Evolutionary conservation across 2,797 vertebrate genomes (phyloP), one percentile per base, ranked within the genome.

Genomic region (Sparidentex hasta): DNA sequence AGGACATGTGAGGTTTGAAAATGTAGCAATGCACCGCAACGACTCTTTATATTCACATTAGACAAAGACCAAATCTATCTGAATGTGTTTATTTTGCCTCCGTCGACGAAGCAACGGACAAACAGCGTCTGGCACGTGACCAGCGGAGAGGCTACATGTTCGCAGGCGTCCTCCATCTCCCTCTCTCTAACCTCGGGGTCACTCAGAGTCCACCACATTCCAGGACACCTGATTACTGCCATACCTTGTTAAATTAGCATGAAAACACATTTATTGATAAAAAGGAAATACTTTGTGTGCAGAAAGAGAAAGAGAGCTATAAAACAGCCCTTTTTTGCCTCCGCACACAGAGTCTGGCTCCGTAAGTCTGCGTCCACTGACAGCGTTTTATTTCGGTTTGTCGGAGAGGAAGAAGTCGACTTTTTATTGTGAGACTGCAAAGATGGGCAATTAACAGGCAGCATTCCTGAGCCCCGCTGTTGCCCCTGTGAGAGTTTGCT

Each of bases 391-490:
- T 84, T 85, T 68, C 66, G 78, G 85, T 87, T 87, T 87, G 87
- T 84, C 76, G 54, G 74, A 87, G 71, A 47, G 86, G 78, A 75
- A 89, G 87, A 86, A 72, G 81, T 89, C 87, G 41, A 85, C 81
- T 87, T 94, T 94, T 94, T 95, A 94, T 93, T 91, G 93, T 88
- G 84, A 81, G 78, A 68, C 88, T 77, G 88, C 85, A 91, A 90
- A 94, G 84, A 86, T 78, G 55, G 81, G 85, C 89, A 95, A 94
- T 94, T 94, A 92, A 89, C 90, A 91, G 78, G 76, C 85, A 69
- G 84, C 95, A 94, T 89, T 94, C 94, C 94, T 93, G 80, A 85
- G 88, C 86, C 33, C 81, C 79, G 71, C 90, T 93, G 88, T 90
- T 93, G 90, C 90, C 90, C 87, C 84, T 88, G 79, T 90, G 87